Conservation (phyloP, 2,797 vertebrate genomes). For the Sebastes itinus region DNA sequence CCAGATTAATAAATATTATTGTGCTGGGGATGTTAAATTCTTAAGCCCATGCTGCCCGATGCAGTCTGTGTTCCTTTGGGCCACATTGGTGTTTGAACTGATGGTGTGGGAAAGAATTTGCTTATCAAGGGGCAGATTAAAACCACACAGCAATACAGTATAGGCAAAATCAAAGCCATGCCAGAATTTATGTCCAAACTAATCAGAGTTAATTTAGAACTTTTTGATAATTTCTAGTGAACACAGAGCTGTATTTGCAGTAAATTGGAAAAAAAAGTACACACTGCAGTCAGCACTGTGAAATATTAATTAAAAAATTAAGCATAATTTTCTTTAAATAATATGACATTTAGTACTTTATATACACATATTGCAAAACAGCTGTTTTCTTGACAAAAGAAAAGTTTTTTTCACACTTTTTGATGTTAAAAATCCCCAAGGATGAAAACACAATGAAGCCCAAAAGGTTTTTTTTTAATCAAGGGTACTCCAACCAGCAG, state of each 20-base stretch:
- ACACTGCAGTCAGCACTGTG: not conserved
- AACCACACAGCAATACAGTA: not conserved
- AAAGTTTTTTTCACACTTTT: no score
- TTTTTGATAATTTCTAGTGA: not conserved
- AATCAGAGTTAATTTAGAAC: not conserved
- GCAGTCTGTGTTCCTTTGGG: not conserved
- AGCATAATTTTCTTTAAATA: not conserved
- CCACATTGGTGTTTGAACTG: constrained; percentile 1
- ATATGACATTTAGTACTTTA: not conserved
- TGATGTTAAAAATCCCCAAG: not conserved
- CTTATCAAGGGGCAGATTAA: constrained; percentile 26
- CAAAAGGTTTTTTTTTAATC: not conserved
- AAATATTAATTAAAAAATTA: not conserved
- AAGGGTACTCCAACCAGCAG: no score
- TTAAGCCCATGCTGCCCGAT: constrained; percentile 12
- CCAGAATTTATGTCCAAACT: not conserved
- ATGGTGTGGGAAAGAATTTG: constrained; percentile 24
- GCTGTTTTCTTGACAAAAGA: no score
- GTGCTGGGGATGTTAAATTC: constrained; percentile 35
- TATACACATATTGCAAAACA: not conserved
- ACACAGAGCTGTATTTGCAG: not conserved
- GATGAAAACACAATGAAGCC: not conserved
- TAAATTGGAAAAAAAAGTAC: not conserved
- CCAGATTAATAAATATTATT: constrained; percentile 39
- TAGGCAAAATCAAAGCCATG: constrained; percentile 7